These are phyloP conservation scores for Pseudochirops cupreus DNA, from an alignment of 2,797 vertebrate species.

Conservation along the genomic window DNA sequence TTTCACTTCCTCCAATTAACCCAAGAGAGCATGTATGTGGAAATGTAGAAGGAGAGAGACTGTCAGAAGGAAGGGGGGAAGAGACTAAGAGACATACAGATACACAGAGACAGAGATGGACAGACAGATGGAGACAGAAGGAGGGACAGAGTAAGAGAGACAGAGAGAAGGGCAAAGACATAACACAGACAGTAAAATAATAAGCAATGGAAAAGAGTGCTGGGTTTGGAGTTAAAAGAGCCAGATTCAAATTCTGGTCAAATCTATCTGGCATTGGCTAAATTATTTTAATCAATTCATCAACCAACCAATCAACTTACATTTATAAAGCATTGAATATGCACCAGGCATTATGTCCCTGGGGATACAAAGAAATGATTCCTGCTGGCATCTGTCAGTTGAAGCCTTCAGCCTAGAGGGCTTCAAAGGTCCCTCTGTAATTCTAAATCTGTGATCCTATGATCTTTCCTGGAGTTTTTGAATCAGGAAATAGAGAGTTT, in stretches of 20 bases:
- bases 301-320: background rate
- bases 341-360: background rate
- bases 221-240: background rate
- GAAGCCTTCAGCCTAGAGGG: background rate
- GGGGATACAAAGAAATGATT: background rate
- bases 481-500: slow-evolving; percentile 39
- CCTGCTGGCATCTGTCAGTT: background rate
- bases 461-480: slow-evolving; percentile 6
- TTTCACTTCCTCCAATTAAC: slow-evolving; percentile 59
- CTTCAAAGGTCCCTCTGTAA: background rate
- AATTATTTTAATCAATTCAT: background rate
- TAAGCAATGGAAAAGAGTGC: background rate
- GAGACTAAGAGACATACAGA: background rate
- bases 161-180: background rate
- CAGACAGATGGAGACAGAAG: background rate
- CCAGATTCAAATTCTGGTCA: background rate
- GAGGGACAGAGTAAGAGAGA: background rate
- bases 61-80: slow-evolving; percentile 40
- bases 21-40: slow-evolving; percentile 44
- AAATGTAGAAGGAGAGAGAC: slow-evolving; percentile 53
- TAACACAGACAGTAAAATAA: background rate
- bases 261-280: background rate
- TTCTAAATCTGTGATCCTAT: background rate
- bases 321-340: background rate
- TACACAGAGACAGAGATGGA: background rate